Base-by-base conservation (phyloP, 1,140 invertebrate species). In the Leptinotarsa lineolata region DNA sequence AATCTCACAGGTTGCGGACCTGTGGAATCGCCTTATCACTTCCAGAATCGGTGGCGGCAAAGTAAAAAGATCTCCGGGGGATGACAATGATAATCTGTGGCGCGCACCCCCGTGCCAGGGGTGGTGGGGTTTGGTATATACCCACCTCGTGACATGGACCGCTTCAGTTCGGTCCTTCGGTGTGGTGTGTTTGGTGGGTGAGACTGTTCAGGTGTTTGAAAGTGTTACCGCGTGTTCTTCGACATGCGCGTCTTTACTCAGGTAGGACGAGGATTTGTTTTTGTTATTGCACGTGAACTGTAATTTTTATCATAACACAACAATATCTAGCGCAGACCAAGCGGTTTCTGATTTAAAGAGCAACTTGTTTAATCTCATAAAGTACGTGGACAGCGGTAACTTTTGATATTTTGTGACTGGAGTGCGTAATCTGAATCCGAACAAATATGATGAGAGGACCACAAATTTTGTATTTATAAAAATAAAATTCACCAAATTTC, bases 91-190 rank as follows among this genome's bases (percentile, higher is more conserved):
- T 39, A 67, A 39, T 44, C 4, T 45, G 24, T n/a, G 13, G 44
- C 6, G 67, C 67, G 67, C 67, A 68, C 46, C 67, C 66, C 67
- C 67, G n/a, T 54, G 67, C 46, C 21, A 68, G 44, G 67, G 67
- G 67, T 68, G 67, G 67, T 68, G 67, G 67, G 67, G 67, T 21
- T n/a, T 21, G 67, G 15, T 48, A 44, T 44, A 44, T 44, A 44
- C 30, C 39, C 67, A 54, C 18, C 13, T 21, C 67, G 39, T 45
- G n/a, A 15, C 18, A 68, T 68, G 67, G 67, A 15, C 20, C 22
- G 67, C 67, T 44, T 54, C 48, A 54, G 48, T 54, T 18, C 16
- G 16, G 48, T 54, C 15, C 48, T 18, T 54, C n/a, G n/a, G 48
- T 5, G 48, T 18, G n/a, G 15, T 16, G 48, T n/a, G 48, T 54